phyloP scores from a whole-genome alignment of 2,888 invertebrate species.

The Hirtodrosophila alboralis region DNA sequence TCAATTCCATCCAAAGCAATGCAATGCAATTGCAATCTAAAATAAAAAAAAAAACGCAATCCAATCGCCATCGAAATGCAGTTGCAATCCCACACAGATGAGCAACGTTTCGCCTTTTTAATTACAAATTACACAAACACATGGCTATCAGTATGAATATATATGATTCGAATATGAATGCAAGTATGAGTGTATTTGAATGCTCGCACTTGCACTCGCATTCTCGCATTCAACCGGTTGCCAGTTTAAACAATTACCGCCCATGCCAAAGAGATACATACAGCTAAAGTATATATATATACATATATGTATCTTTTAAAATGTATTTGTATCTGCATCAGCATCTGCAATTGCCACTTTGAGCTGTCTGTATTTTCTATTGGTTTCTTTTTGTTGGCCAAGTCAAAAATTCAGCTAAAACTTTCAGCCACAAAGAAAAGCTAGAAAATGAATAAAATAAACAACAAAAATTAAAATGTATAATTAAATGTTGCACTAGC shows the following conservation, averaged over 20 bases:
- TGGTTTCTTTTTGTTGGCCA: conserved; percentile 19
- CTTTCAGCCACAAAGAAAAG: neutral
- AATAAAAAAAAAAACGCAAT: too few species aligned
- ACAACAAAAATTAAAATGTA: too few species aligned
- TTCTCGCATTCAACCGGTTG: conserved; percentile 43
- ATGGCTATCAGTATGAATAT: conserved; percentile 18
- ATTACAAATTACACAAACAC: conserved; percentile 48
- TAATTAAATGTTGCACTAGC: too few species aligned
- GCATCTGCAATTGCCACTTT: conserved; percentile 18
- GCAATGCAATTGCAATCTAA: too few species aligned
- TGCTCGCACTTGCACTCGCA: conserved; percentile 13
- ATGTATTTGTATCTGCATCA: conserved; percentile 17
- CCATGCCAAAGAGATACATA: conserved; percentile 21
- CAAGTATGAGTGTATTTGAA: conserved; percentile 2
- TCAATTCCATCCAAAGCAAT: conserved; percentile 12
- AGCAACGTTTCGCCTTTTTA: conserved; percentile 51
- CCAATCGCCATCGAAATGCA: conserved; percentile 12
- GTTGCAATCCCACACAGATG: conserved; percentile 49
- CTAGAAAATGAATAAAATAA: too few species aligned
- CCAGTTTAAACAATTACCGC: conserved; percentile 48
- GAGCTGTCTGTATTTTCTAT: conserved; percentile 5
- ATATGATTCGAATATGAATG: conserved; percentile 2
- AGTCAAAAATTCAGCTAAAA: conserved; percentile 41
- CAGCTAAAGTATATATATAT: too few species aligned
- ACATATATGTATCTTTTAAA: conserved; percentile 18